phyloP scores from a whole-genome alignment of 2,888 invertebrate species.

The Cataglyphis rosenhaueri region DNA sequence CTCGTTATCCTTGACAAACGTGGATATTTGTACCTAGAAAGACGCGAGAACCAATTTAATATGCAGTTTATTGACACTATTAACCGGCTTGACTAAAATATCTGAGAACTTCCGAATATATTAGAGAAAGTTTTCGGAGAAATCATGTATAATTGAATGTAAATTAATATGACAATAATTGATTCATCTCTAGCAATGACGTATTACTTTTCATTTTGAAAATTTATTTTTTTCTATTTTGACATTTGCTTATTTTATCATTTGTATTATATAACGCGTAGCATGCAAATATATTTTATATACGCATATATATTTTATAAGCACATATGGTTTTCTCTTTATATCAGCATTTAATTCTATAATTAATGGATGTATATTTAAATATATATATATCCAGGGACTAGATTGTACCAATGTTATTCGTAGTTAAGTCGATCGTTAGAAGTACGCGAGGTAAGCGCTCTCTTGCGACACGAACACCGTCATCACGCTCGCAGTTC shows the following conservation, averaged over 20 bases:
- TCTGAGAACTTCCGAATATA: conserved; percentile 15
- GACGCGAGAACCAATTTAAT: conserved; percentile 30
- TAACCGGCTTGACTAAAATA: conserved; percentile 40
- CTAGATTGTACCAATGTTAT: conserved; percentile 38
- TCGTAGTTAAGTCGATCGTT: conserved; percentile 30
- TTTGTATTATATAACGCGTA: neutral
- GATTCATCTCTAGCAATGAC: neutral
- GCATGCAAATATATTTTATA: neutral
- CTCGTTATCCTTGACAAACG: conserved; percentile 51
- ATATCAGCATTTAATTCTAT: conserved; percentile 7
- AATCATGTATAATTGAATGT: neutral
- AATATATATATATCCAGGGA: neutral
- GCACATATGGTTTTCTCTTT: neutral
- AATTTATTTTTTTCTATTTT: neutral
- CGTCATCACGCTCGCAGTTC: conserved; percentile 51
- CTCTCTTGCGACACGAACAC: conserved; percentile 59
- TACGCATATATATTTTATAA: neutral
- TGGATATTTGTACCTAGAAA: conserved; percentile 38
- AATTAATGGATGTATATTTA: conserved; percentile 1
- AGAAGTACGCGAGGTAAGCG: conserved; percentile 29
- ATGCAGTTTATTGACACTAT: conserved; percentile 10
- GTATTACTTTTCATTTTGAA: neutral
- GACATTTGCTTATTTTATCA: neutral
- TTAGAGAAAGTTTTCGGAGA: conserved; percentile 21
- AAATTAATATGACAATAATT: conserved; percentile 4